These are phyloP conservation scores for Xylocopa sonorina DNA, from an alignment of 1,140 invertebrate species.

Conservation along the genomic window DNA sequence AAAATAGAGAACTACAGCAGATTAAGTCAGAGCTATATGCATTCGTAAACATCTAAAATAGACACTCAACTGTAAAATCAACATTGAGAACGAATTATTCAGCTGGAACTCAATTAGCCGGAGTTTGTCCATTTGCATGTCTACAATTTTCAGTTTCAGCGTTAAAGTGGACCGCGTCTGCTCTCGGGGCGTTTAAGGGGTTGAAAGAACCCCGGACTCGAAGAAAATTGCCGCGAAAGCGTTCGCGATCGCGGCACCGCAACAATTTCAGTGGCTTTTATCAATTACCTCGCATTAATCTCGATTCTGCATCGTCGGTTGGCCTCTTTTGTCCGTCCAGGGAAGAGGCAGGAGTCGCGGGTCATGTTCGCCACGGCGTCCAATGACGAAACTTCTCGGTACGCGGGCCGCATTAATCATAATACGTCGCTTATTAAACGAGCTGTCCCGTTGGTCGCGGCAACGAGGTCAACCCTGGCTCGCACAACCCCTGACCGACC, in stretches of 20 bases:
- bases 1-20: too few species aligned
- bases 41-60: too few species aligned
- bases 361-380: neutral
- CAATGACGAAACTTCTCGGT: conserved; percentile 9
- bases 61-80: too few species aligned
- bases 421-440: conserved; percentile 54
- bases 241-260: neutral
- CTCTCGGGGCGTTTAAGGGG: too few species aligned
- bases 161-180: too few species aligned
- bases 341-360: neutral
- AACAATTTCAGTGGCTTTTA: neutral
- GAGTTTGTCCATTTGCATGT: too few species aligned
- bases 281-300: conserved; percentile 32
- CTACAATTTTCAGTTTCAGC: too few species aligned
- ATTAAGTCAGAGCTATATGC: too few species aligned
- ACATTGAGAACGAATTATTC: too few species aligned
- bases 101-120: too few species aligned
- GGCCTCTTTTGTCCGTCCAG: neutral
- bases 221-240: neutral
- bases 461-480: conserved; percentile 45
- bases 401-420: conserved; percentile 44
- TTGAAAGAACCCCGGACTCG: neutral
- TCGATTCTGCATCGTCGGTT: neutral
- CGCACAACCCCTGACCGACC: conserved; percentile 16
- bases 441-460: conserved; percentile 32